Conservation (phyloP, 2,113 vertebrate genomes). For the pig (Sus scrofa) region DNA sequence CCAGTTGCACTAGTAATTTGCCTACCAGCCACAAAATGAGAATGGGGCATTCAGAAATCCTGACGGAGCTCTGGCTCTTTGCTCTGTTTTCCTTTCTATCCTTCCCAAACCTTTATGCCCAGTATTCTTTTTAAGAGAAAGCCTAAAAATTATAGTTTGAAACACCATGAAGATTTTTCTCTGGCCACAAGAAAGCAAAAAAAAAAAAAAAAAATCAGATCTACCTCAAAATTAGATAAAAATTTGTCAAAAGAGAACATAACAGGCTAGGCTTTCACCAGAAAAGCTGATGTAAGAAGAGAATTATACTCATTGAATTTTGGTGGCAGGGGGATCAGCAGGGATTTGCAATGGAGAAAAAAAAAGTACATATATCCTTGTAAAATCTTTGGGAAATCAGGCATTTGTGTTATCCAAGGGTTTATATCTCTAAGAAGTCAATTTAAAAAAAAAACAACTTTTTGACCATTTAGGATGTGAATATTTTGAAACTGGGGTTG, state of each 20-base stretch:
- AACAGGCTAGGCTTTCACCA: neutral
- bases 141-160: conserved; percentile 64
- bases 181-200: conserved; percentile 12
- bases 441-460: neutral
- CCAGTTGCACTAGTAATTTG: neutral
- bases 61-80: conserved; percentile 13
- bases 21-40: neutral
- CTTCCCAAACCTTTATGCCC: conserved; percentile 9
- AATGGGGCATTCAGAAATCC: conserved; percentile 3
- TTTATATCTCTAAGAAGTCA: neutral
- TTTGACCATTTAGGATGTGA: conserved; percentile 47
- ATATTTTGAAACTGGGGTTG: conserved; percentile 40
- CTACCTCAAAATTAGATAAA: conserved; percentile 59
- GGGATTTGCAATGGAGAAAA: conserved; percentile 7
- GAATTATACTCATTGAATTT: conserved; percentile 34
- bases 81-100: neutral
- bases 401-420: neutral
- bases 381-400: conserved; percentile 32
- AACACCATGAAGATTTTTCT: conserved; percentile 55
- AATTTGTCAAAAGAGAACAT: conserved; percentile 65
- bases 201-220: neutral
- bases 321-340: neutral
- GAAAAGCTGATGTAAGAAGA: conserved; percentile 50
- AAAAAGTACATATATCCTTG: neutral
- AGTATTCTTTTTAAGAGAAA: conserved; percentile 53